Conservation (phyloP, 2,888 invertebrate genomes). For the Dascillus cervinus region DNA sequence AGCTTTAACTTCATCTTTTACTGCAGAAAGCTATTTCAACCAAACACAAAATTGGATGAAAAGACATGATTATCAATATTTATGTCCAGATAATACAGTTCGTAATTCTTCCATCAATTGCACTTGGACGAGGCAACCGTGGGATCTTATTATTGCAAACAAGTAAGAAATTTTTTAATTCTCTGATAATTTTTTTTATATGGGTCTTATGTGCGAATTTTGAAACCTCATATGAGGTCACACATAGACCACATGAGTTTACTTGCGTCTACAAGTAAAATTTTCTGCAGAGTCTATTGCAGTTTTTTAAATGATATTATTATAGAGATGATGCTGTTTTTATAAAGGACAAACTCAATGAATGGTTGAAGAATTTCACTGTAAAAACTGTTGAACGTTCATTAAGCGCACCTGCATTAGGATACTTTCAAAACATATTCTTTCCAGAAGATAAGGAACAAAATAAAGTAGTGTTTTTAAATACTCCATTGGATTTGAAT, state of each 20-base stretch:
- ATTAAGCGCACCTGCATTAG: too few species aligned
- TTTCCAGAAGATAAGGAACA: too few species aligned
- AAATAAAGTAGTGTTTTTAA: too few species aligned
- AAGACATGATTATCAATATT: slow-evolving; percentile 25
- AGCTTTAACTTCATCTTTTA: slow-evolving; percentile 45
- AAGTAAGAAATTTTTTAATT: slow-evolving; percentile 38
- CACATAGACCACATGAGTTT: too few species aligned
- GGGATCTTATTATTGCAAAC: slow-evolving; percentile 49
- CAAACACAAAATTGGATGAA: slow-evolving; percentile 15
- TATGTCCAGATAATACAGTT: slow-evolving; percentile 33
- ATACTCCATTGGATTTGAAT: too few species aligned
- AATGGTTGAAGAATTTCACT: too few species aligned
- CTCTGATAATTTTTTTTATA: slow-evolving; percentile 1
- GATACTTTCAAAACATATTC: background rate
- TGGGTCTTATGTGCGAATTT: too few species aligned
- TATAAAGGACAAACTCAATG: slow-evolving; percentile 31
- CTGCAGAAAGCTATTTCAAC: slow-evolving; percentile 31
- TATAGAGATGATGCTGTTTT: slow-evolving; percentile 13
- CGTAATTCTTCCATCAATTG: slow-evolving; percentile 42
- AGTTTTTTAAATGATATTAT: slow-evolving; percentile 7
- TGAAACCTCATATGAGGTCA: too few species aligned
- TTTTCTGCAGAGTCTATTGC: too few species aligned
- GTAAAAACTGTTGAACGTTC: too few species aligned
- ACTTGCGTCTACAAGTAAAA: too few species aligned
- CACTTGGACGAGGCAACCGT: slow-evolving; percentile 55